These are phyloP conservation scores for Papilio polyxenes DNA, from an alignment of 1,140 invertebrate species.

Conservation along the genomic window DNA sequence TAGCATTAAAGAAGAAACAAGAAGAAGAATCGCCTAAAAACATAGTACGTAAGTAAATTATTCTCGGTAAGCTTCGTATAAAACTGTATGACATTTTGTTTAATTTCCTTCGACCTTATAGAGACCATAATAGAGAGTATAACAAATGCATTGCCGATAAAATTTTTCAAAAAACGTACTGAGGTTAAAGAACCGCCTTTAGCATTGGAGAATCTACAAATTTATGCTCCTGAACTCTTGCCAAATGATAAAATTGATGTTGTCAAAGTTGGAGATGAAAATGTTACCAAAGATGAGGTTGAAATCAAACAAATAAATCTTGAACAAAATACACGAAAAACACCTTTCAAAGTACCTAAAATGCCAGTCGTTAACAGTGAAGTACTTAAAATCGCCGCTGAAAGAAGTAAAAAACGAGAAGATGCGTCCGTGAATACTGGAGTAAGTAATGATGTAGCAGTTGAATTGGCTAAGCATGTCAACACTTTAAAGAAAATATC, in stretches of 20 bases:
- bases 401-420: constrained; percentile 49
- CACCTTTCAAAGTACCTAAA: constrained; percentile 64
- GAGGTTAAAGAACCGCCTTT: constrained; percentile 59
- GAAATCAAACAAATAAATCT: constrained; percentile 40
- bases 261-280: constrained; percentile 40
- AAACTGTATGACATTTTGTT: neutral
- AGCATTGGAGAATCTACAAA: constrained; percentile 67
- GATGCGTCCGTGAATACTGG: constrained; percentile 66
- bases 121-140: constrained; percentile 69
- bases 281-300: constrained; percentile 28
- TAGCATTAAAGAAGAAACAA: constrained; percentile 62
- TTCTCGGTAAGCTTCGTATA: constrained; percentile 16
- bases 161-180: constrained; percentile 56
- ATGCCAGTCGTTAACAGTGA: constrained; percentile 70
- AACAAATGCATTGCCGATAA: constrained; percentile 65
- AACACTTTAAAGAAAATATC: constrained; percentile 69
- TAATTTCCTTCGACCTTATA: constrained; percentile 48
- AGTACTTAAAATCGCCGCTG: constrained; percentile 56
- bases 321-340: constrained; percentile 38
- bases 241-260: constrained; percentile 60
- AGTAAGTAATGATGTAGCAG: constrained; percentile 61
- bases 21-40: constrained; percentile 61
- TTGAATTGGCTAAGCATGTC: constrained; percentile 67
- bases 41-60: constrained; percentile 65
- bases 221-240: constrained; percentile 65